These are phyloP conservation scores for Eudasyphora cyanicolor DNA, from an alignment of 2,888 invertebrate species.

Conservation along the genomic window DNA sequence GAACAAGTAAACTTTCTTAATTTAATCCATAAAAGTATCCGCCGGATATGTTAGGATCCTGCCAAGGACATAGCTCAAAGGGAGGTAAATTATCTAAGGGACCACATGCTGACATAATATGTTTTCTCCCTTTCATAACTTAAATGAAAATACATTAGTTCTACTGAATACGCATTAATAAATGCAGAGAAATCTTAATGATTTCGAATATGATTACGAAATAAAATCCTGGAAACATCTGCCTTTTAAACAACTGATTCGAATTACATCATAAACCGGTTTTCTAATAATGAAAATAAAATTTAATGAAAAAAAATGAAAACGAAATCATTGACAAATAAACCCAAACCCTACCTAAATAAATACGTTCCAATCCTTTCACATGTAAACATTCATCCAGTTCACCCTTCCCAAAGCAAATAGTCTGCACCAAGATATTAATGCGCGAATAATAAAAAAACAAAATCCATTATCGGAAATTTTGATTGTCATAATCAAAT, in stretches of 20 bases:
- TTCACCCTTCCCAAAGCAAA: constrained; percentile 42
- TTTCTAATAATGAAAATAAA: too few relatives aligned
- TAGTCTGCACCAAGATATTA: neutral
- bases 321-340: neutral
- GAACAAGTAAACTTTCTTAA: too few relatives aligned
- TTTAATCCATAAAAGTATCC: too few relatives aligned
- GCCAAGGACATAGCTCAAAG: too few relatives aligned
- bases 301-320: neutral
- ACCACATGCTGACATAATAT: neutral
- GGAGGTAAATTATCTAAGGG: too few relatives aligned
- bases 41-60: too few relatives aligned
- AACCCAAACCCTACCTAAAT: constrained; percentile 49
- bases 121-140: neutral
- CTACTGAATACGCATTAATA: too few relatives aligned
- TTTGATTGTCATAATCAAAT: constrained; percentile 54
- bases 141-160: too few relatives aligned
- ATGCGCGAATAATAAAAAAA: constrained; percentile 1
- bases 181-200: too few relatives aligned
- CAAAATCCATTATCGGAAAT: constrained; percentile 44
- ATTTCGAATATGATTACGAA: too few relatives aligned
- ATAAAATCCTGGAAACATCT: constrained; percentile 40
- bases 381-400: neutral
- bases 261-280: constrained; percentile 53
- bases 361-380: constrained; percentile 56
- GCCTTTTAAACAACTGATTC: constrained; percentile 33